Percentiles rank a stretch among this genome's conserved stretches.
Evolutionary conservation across 1,140 invertebrate species (phyloP).

Genomic region (Aleiodes sp.): DNA sequence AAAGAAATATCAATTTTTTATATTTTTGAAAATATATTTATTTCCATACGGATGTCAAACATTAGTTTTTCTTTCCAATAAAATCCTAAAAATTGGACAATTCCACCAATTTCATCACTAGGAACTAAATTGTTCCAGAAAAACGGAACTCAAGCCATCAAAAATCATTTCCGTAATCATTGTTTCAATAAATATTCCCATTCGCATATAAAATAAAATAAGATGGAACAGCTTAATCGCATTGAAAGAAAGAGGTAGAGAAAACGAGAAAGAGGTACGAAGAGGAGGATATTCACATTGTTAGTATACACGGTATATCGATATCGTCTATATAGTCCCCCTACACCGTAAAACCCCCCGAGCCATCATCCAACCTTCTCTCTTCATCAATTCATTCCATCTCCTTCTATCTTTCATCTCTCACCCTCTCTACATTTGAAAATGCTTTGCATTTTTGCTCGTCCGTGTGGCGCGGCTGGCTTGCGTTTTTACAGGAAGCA

Average conservation of each 20-base stretch:
- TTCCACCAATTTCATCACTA: too few species aligned
- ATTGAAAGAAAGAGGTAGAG: background rate
- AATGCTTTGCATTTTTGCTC: conserved; percentile 59
- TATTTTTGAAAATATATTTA: too few species aligned
- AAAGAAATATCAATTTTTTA: too few species aligned
- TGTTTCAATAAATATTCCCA: too few species aligned
- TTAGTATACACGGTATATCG: background rate
- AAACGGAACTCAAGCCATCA: too few species aligned
- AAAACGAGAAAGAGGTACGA: background rate
- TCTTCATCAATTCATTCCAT: conserved; percentile 23
- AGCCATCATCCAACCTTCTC: conserved; percentile 9
- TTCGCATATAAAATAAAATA: background rate
- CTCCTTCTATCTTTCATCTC: conserved; percentile 31
- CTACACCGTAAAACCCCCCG: conserved; percentile 28
- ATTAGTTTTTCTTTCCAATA: too few species aligned
- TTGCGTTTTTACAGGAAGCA: conserved; percentile 64
- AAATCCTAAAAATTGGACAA: too few species aligned
- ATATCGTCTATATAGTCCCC: conserved; percentile 43
- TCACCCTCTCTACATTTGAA: too few species aligned
- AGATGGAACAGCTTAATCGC: background rate
- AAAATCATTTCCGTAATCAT: too few species aligned
- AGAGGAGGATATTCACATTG: conserved; percentile 8
- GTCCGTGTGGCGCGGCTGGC: conserved; percentile 36
- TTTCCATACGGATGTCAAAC: too few species aligned
- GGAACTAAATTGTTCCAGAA: too few species aligned